A percentile compares a stretch with the other conserved stretches of the same genome.
Evolutionary conservation across 37 sponge, comb jelly and placozoan species (phyloP).

Genomic region (Dysidea cf. avara): DNA sequence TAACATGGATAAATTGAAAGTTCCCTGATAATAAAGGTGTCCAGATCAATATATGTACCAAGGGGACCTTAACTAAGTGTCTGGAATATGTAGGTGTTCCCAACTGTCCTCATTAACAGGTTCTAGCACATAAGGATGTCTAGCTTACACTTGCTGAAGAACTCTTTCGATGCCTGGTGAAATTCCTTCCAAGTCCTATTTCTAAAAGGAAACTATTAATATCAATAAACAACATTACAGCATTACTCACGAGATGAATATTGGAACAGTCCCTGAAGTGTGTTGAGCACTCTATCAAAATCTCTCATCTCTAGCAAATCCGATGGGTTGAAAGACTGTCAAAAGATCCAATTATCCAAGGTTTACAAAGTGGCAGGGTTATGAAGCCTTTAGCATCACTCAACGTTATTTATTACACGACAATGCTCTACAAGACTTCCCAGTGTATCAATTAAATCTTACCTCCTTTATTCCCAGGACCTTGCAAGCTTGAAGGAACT

Average conservation of each 20-base stretch:
- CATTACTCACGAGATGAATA: conserved; percentile 47
- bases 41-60: too few relatives aligned
- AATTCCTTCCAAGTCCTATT: too few relatives aligned
- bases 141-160: too few relatives aligned
- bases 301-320: conserved; percentile 53
- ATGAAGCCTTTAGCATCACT: background rate
- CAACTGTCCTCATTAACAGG: too few relatives aligned
- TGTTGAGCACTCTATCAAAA: conserved; percentile 47
- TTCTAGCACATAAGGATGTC: too few relatives aligned
- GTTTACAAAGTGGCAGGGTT: background rate
- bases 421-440: background rate
- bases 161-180: too few relatives aligned
- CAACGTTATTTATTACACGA: background rate
- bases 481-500: conserved; percentile 69
- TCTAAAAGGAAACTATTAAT: too few relatives aligned
- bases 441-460: background rate
- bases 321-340: conserved; percentile 46
- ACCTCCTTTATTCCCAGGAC: conserved; percentile 63
- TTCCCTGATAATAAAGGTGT: too few relatives aligned
- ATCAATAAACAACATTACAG: too few relatives aligned
- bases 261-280: conserved; percentile 56
- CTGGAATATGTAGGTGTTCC: too few relatives aligned
- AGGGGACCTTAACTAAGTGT: too few relatives aligned
- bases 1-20: too few relatives aligned
- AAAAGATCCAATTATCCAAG: background rate